Conservation (phyloP, 1,140 invertebrate genomes). For the Leptoteleia sp. region DNA sequence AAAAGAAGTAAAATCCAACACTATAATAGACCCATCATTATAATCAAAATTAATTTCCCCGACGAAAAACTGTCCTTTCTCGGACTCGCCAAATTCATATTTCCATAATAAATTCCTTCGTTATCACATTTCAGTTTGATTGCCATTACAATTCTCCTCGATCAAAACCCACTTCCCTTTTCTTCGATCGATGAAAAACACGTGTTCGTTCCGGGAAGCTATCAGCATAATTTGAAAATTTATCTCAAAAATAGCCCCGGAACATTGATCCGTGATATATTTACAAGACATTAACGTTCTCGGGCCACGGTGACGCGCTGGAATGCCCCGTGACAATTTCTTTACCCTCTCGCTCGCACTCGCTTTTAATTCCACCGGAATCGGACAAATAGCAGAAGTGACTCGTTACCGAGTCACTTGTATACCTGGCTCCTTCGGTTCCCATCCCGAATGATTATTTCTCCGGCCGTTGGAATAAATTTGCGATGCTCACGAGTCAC, state of each 20-base stretch:
- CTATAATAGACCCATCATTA: too few relatives aligned
- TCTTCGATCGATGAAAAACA: conserved; percentile 27
- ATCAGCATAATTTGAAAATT: conserved; percentile 33
- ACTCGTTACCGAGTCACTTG: conserved; percentile 67
- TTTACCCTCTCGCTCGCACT: not conserved
- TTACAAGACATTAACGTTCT: conserved; percentile 60
- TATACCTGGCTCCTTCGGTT: conserved; percentile 69
- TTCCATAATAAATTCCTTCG: too few relatives aligned
- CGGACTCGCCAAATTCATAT: too few relatives aligned
- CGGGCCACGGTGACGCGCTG: conserved; percentile 40
- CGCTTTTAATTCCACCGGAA: conserved; percentile 41
- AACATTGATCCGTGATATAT: conserved; percentile 54
- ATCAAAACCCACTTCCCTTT: too few relatives aligned
- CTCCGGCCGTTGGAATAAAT: conserved; percentile 76
- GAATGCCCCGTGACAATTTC: conserved; percentile 46
- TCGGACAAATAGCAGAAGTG: conserved; percentile 60
- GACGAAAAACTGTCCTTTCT: too few relatives aligned
- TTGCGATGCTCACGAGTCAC: conserved; percentile 69
- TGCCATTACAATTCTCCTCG: too few relatives aligned
- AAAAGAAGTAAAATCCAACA: too few relatives aligned
- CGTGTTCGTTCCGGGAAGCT: conserved; percentile 30
- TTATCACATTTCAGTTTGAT: too few relatives aligned
- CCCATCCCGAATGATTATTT: conserved; percentile 77
- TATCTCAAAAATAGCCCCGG: conserved; percentile 46
- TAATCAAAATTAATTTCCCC: too few relatives aligned